Base-by-base conservation (phyloP, 2,888 invertebrate species). In the Danaus chrysippus region DNA sequence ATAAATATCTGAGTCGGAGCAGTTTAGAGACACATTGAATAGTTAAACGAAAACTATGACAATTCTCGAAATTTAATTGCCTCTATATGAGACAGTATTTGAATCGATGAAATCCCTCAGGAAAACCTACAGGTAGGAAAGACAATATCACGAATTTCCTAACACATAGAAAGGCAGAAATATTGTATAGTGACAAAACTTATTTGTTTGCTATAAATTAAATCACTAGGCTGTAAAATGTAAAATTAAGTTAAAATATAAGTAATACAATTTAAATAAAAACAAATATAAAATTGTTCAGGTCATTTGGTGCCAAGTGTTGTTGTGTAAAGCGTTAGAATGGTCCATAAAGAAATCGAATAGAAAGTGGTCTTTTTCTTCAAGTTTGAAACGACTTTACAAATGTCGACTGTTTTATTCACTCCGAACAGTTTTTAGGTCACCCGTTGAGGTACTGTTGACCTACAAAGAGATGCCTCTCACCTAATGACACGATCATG, bases 381-480 rank as follows among this genome's bases (percentile, higher is more conserved):
- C 56, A 62, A 66, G 66, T 56, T 61, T 61, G 57, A 57, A 56
- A 56, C 57, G 57, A 61, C 64, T 59, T 49, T 49, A 49, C 63
- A 57, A 60, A 63, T 60, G 63, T 63, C 63, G 61, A 61, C 61
- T 57, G 63, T 56, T 61, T 60, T 59, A 66, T 64, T 64, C 64
- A 64, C 56, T 53, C 53, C 23, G 56, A 57, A 49, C 54, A 68
- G 65, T 66, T 69, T 69, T 68, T 64, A 69, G 68, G 68, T 69
- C 68, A 69, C 65, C 57, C 65, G 62, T 66, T 64, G 62, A 64
- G 65, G 63, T 63, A 64, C 67, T 67, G 65, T 68, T 69, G 68
- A 69, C 68, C 68, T 64, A 69, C 61, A 68, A 68, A 69, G 64
- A 58, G 64, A 69, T 65, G 63, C 65, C 65, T 66, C 66, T 63